Conservation (phyloP, 2,888 invertebrate species). For the Cosmopolites sordidus region DNA sequence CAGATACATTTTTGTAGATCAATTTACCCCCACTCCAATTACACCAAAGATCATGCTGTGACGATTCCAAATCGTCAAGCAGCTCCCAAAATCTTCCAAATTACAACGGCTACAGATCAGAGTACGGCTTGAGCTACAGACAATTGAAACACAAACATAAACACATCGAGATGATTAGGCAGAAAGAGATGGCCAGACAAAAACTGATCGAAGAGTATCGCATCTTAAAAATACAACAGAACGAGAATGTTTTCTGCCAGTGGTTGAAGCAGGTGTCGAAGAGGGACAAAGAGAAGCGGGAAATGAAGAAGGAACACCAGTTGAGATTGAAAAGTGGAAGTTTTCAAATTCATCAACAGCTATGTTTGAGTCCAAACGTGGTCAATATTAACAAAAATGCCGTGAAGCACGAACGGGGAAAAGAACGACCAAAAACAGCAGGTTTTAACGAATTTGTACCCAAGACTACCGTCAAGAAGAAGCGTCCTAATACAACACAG, state of each 20-base stretch:
- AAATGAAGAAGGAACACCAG: slow-evolving; percentile 1
- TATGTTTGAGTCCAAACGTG: slow-evolving; percentile 31
- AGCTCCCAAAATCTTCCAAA: slow-evolving; percentile 47
- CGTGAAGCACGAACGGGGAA: slow-evolving; percentile 30
- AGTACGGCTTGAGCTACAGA: slow-evolving; percentile 52
- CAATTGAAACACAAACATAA: slow-evolving; percentile 49
- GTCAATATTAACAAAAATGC: slow-evolving; percentile 31
- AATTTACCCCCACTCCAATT: slow-evolving; percentile 43
- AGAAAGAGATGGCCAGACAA: slow-evolving; percentile 47
- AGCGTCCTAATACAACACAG: slow-evolving; percentile 38
- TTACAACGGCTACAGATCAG: slow-evolving; percentile 53
- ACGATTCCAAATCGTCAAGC: slow-evolving; percentile 45
- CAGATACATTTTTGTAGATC: slow-evolving; percentile 15
- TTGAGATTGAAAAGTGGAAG: slow-evolving; percentile 5
- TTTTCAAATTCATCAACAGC: slow-evolving; percentile 11
- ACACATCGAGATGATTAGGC: slow-evolving; percentile 43
- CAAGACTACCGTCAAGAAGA: slow-evolving; percentile 32
- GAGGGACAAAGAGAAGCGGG: slow-evolving; percentile 28
- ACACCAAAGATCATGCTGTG: slow-evolving; percentile 44
- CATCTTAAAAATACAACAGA: slow-evolving; percentile 44
- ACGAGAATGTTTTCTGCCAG: slow-evolving; percentile 53
- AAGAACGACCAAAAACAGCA: slow-evolving; percentile 41
- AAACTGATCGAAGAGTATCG: slow-evolving; percentile 47
- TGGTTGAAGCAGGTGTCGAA: slow-evolving; percentile 49
- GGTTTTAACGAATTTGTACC: slow-evolving; percentile 33